These are phyloP conservation scores for Trichogramma pretiosum DNA, from an alignment of 1,140 invertebrate genomes.

Conservation along the genomic window DNA sequence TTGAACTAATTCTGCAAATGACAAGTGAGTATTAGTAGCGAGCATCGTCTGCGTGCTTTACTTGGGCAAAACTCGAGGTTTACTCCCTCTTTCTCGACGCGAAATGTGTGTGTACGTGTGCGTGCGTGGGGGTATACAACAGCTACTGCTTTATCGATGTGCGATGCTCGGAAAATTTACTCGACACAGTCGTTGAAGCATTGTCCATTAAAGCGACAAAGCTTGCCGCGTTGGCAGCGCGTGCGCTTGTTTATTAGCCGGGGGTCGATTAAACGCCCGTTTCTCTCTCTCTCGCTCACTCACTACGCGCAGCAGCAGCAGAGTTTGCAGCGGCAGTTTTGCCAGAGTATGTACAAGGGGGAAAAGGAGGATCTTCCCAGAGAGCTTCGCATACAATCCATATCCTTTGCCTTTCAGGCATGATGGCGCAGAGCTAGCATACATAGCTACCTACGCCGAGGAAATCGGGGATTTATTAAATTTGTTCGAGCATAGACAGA, in stretches of 20 bases:
- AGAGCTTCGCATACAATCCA: neutral
- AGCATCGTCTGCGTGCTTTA: too few relatives aligned
- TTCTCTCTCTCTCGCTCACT: too few relatives aligned
- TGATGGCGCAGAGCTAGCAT: constrained; percentile 22
- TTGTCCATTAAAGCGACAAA: constrained; percentile 12
- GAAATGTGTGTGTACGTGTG: too few relatives aligned
- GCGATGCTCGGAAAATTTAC: neutral
- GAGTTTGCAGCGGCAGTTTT: constrained; percentile 18
- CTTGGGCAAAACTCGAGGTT: too few relatives aligned
- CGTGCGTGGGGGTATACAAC: too few relatives aligned
- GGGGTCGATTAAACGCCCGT: constrained; percentile 22
- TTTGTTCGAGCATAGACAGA: constrained; percentile 40
- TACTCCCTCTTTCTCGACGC: too few relatives aligned
- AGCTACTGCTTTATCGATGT: too few relatives aligned
- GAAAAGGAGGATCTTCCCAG: neutral
- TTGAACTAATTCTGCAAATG: too few relatives aligned
- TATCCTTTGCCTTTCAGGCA: constrained; percentile 21
- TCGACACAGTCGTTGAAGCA: constrained; percentile 1
- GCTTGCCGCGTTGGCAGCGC: neutral
- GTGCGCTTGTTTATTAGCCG: constrained; percentile 20
- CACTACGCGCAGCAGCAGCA: neutral
- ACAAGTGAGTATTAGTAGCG: too few relatives aligned
- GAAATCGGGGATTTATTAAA: constrained; percentile 45
- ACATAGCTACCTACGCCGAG: too few relatives aligned
- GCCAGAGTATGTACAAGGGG: neutral